Evolutionary conservation across 2,797 vertebrate species (phyloP).

Genomic region (Prunella strophiata): DNA sequence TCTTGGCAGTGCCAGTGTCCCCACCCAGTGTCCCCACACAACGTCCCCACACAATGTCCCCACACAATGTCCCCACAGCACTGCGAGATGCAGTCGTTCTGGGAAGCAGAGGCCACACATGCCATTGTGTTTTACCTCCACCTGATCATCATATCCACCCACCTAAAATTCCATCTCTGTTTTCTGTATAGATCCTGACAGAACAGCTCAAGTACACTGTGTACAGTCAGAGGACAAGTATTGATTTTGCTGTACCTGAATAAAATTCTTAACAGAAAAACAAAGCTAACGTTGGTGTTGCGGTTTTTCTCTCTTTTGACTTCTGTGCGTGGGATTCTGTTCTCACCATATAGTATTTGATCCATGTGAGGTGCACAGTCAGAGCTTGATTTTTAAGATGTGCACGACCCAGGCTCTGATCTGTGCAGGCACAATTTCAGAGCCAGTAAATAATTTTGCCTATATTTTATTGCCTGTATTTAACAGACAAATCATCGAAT

Average conservation of each 20-base stretch:
- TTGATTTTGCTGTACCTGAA: conserved; percentile 56
- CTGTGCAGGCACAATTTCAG: neutral
- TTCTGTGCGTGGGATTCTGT: neutral
- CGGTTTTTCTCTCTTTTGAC: neutral
- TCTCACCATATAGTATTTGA: neutral
- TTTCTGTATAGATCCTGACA: conserved; percentile 37
- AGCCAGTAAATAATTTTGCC: conserved; percentile 18
- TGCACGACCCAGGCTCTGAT: neutral
- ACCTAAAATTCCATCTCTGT: conserved; percentile 18
- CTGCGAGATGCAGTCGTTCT: accelerated
- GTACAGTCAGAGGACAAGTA: conserved; percentile 51
- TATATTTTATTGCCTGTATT: neutral
- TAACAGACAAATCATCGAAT: neutral
- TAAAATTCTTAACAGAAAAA: conserved; percentile 48
- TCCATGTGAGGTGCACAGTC: neutral
- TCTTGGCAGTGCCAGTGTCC: neutral
- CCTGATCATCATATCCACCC: neutral
- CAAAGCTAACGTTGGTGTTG: conserved; percentile 3
- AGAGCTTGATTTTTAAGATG: conserved; percentile 15
- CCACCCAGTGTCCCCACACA: accelerated
- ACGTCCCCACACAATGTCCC: neutral
- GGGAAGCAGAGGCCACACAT: accelerated
- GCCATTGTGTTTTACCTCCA: neutral
- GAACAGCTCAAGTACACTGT: conserved; percentile 28
- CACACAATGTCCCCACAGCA: accelerated